Evolutionary conservation across 2,797 vertebrate genomes (phyloP).

Genomic region (Liasis olivaceus): DNA sequence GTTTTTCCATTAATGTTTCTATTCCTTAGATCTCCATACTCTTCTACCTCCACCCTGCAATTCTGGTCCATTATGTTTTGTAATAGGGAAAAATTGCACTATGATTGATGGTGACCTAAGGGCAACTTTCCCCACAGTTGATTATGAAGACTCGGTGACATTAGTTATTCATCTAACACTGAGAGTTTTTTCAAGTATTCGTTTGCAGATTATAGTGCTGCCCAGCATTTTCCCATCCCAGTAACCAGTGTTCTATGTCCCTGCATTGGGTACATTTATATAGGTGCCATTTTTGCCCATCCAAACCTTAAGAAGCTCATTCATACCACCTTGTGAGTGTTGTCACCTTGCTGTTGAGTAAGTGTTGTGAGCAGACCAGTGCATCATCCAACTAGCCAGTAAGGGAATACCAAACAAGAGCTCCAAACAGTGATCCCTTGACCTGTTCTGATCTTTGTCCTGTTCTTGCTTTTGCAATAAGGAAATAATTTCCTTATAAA

Average conservation of each 20-base stretch:
- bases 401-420: background rate
- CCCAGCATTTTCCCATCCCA: background rate
- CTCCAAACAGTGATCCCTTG: background rate
- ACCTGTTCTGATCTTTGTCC: background rate
- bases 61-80: background rate
- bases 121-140: background rate
- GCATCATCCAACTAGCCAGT: background rate
- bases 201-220: background rate
- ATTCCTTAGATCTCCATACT: too few species aligned
- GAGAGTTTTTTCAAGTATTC: background rate
- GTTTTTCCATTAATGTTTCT: too few species aligned
- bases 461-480: background rate
- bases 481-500: background rate
- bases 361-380: background rate
- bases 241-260: background rate
- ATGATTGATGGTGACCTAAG: background rate
- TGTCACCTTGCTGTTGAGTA: background rate
- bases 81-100: background rate
- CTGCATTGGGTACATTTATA: background rate
- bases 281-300: background rate
- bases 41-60: background rate
- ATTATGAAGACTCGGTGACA: background rate
- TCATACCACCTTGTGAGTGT: background rate
- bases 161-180: background rate
- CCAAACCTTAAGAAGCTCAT: background rate